phyloP scores from a whole-genome alignment of 2,888 invertebrate genomes.

The Heliconius hortense region DNA sequence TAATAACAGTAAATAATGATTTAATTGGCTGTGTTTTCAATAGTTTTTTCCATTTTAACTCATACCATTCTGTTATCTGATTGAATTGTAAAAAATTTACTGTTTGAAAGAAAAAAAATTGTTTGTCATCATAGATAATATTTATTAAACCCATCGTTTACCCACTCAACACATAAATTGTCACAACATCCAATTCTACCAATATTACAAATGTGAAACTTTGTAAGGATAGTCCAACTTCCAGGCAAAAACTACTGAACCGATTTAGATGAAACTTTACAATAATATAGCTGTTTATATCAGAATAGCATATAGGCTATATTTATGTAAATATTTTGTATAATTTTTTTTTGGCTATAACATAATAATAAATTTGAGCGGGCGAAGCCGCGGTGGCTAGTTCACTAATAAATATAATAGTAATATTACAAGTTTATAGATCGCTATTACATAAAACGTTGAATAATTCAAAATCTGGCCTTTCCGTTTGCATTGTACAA shows the following conservation, averaged over 20 bases:
- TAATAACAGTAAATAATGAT: constrained; percentile 9
- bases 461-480: constrained; percentile 23
- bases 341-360: too few species aligned
- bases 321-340: too few species aligned
- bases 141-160: neutral
- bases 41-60: constrained; percentile 34
- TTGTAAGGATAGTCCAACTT: too few species aligned
- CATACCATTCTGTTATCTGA: constrained; percentile 32
- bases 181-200: neutral
- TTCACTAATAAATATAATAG: neutral
- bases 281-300: too few species aligned
- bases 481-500: constrained; percentile 17
- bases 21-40: constrained; percentile 17
- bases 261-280: too few species aligned
- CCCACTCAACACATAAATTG: neutral
- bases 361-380: too few species aligned
- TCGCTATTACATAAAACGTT: constrained; percentile 3
- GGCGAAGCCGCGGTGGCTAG: too few species aligned
- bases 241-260: too few species aligned
- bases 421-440: neutral
- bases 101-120: neutral
- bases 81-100: constrained; percentile 28
- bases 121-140: neutral
- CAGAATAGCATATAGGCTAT: too few species aligned
- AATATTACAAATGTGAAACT: too few species aligned